Percentiles rank a stretch among this genome's conserved stretches.
Evolutionary conservation across 2,888 invertebrate species (phyloP).

Genomic region (Halocaridina rubra): DNA sequence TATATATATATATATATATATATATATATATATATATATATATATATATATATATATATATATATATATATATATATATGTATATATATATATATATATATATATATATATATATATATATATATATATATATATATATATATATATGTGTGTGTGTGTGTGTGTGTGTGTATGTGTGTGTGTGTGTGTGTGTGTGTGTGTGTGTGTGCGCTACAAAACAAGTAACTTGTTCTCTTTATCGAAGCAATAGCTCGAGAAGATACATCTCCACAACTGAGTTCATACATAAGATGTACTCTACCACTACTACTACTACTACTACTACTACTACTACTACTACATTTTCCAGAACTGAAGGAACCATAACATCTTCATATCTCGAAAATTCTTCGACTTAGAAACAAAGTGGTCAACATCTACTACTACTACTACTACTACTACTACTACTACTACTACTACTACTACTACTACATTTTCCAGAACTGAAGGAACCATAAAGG

Average conservation of each 20-base stretch:
- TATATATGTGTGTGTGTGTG: neutral
- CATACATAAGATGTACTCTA: neutral
- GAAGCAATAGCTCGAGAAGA: neutral
- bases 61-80: conserved; percentile 13
- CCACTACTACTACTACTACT: neutral
- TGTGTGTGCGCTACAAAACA: neutral
- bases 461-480: too few relatives aligned
- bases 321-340: too few relatives aligned
- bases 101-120: conserved; percentile 2
- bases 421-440: too few relatives aligned
- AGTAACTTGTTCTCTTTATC: neutral
- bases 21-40: conserved; percentile 8
- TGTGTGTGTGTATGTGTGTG: neutral
- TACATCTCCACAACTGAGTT: neutral
- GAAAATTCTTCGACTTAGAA: too few relatives aligned
- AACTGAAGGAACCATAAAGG: too few relatives aligned
- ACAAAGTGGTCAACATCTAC: too few relatives aligned
- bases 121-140: neutral
- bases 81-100: neutral
- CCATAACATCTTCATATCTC: too few relatives aligned
- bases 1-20: conserved; percentile 8
- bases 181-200: neutral
- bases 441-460: too few relatives aligned
- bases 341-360: too few relatives aligned
- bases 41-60: neutral